These are phyloP conservation scores for Tetragonula carbonaria DNA, from an alignment of 2,888 invertebrate species.

Conservation along the genomic window DNA sequence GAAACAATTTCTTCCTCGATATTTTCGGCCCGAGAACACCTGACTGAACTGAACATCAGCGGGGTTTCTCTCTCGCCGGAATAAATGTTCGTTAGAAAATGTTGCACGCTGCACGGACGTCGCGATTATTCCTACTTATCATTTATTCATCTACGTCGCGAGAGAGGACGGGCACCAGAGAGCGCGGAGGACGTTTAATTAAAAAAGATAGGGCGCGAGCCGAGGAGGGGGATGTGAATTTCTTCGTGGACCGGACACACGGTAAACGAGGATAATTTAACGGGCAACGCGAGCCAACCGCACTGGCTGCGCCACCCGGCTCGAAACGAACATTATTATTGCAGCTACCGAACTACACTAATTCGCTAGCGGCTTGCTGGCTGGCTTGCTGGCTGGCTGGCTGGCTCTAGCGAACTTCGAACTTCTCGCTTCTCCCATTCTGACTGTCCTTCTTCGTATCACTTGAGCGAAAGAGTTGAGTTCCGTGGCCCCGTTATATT, in stretches of 20 bases:
- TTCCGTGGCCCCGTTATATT: conserved; percentile 2
- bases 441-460: conserved; percentile 14
- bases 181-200: conserved; percentile 59
- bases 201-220: conserved; percentile 57
- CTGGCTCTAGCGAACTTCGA: conserved; percentile 32
- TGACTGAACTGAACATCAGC: neutral
- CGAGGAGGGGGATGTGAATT: conserved; percentile 36
- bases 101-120: conserved; percentile 20
- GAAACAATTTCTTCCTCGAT: no score
- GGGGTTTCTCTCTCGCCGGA: neutral
- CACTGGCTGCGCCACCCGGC: conserved; percentile 21
- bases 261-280: conserved; percentile 48
- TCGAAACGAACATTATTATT: conserved; percentile 54
- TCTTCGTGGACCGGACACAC: conserved; percentile 39
- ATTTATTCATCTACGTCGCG: conserved; percentile 65
- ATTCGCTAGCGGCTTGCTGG: conserved; percentile 33
- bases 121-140: conserved; percentile 63
- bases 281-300: conserved; percentile 36
- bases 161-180: conserved; percentile 5
- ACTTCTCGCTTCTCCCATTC: neutral
- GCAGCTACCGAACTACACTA: conserved; percentile 53
- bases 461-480: conserved; percentile 16
- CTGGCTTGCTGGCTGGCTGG: neutral
- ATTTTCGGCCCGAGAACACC: neutral
- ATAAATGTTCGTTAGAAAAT: conserved; percentile 50